phyloP scores from a whole-genome alignment of 2,113 vertebrate species.

The Piaya cayana region DNA sequence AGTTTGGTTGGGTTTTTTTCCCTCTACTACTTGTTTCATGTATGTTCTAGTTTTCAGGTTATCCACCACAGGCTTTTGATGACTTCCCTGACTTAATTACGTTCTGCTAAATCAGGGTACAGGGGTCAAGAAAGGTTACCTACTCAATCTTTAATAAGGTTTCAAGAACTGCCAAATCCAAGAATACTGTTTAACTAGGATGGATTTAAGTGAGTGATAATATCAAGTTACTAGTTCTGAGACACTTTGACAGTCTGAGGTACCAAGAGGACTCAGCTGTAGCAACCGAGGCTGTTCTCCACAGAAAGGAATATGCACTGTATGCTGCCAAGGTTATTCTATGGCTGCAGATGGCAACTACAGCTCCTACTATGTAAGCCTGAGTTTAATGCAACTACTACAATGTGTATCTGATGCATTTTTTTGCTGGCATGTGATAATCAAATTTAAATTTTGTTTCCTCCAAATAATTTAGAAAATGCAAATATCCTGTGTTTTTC shows the following conservation, averaged over 20 bases:
- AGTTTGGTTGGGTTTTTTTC: background rate
- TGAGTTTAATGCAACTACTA: background rate
- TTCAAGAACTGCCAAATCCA: background rate
- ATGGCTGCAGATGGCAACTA: slow-evolving; percentile 48
- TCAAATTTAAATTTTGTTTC: slow-evolving; percentile 19
- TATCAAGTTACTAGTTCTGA: slow-evolving; percentile 48
- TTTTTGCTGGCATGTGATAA: background rate
- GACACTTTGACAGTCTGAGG: slow-evolving; percentile 36
- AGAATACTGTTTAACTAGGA: background rate
- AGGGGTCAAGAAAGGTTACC: background rate
- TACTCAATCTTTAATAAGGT: background rate
- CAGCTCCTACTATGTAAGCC: background rate
- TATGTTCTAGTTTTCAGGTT: background rate
- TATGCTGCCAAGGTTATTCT: slow-evolving; percentile 52
- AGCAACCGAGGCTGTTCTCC: slow-evolving; percentile 1
- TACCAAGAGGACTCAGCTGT: slow-evolving; percentile 27
- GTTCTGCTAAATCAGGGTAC: background rate
- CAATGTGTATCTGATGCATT: background rate
- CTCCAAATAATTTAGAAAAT: background rate
- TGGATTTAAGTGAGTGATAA: slow-evolving; percentile 21
- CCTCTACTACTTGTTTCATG: background rate
- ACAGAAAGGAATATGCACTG: slow-evolving; percentile 28
- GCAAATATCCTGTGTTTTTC: background rate
- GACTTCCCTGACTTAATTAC: background rate
- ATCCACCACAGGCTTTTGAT: background rate